A percentile compares a stretch with the other conserved stretches of the same genome.
These are phyloP conservation scores for Rhinophrynus dorsalis DNA, from an alignment of 2,797 vertebrate species.

Conservation along the genomic window DNA sequence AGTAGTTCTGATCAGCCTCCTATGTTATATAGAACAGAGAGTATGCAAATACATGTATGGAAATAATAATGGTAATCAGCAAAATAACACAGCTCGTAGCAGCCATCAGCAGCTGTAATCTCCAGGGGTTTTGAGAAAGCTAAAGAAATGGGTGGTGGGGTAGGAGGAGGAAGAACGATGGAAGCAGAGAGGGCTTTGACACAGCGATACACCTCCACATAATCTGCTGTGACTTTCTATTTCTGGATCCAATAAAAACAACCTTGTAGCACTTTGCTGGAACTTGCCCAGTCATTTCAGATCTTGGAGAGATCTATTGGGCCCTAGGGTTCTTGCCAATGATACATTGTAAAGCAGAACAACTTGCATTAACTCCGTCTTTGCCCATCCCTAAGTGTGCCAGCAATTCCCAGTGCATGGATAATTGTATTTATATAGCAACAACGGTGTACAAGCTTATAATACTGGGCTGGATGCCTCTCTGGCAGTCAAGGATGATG, in stretches of 20 bases:
- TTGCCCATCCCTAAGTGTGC: not conserved
- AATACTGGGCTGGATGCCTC: too few relatives aligned
- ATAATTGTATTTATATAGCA: too few relatives aligned
- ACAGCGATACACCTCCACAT: conserved; percentile 44
- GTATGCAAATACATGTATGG: conserved; percentile 29
- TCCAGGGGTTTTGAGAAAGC: conserved; percentile 37
- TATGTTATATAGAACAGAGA: conserved; percentile 3
- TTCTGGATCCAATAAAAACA: conserved; percentile 41
- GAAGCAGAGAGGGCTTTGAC: conserved; percentile 36
- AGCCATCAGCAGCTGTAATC: conserved; percentile 37
- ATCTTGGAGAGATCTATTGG: conserved; percentile 15
- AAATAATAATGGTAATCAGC: conserved; percentile 42
- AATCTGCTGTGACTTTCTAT: conserved; percentile 45
- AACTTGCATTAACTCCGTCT: conserved; percentile 7
- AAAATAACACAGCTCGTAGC: conserved; percentile 27
- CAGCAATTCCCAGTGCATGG: too few relatives aligned
- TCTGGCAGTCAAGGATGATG: too few relatives aligned
- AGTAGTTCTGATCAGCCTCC: not conserved
- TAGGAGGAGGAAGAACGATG: conserved; percentile 29
- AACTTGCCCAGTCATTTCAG: conserved; percentile 36
- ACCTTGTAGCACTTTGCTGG: conserved; percentile 36
- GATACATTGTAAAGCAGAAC: not conserved
- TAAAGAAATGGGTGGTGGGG: conserved; percentile 30
- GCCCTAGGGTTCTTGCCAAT: conserved; percentile 20
- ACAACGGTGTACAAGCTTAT: too few relatives aligned